Conservation (phyloP, 2,113 vertebrate genomes). For the Clarias macrocephalus region DNA sequence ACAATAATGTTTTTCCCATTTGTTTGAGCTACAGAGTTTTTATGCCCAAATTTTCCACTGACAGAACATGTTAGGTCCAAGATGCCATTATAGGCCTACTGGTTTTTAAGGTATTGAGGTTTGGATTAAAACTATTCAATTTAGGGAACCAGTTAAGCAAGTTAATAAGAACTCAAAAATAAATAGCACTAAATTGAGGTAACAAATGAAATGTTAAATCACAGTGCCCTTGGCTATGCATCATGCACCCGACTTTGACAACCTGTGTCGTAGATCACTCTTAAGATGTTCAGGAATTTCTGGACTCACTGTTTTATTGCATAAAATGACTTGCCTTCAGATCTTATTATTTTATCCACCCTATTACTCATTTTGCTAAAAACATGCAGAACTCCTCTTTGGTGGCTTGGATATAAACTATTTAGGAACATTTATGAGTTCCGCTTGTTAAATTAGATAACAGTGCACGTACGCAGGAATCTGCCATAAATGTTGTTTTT, state of each 20-base stretch:
- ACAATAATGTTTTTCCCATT: background rate
- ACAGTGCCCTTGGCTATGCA: background rate
- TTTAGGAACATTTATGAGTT: conserved; percentile 64
- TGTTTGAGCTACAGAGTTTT: background rate
- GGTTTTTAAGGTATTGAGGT: background rate
- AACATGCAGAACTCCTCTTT: conserved; percentile 13
- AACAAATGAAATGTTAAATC: background rate
- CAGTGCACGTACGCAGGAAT: conserved; percentile 60
- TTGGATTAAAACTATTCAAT: background rate
- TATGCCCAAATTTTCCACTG: background rate
- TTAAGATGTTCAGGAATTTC: background rate
- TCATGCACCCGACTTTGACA: background rate
- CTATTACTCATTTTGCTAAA: background rate
- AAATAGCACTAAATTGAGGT: background rate
- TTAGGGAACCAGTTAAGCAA: background rate
- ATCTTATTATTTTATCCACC: background rate
- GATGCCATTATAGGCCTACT: background rate
- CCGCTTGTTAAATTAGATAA: conserved; percentile 76
- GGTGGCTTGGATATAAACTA: conserved; percentile 56
- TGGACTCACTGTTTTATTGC: conserved; percentile 12
- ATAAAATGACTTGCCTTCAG: no score
- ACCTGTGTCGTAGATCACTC: background rate
- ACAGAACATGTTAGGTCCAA: background rate
- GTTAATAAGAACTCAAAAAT: background rate
- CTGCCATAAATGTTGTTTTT: background rate